Conservation (phyloP, 2,797 vertebrate species). For the Protosalanx chinensis region DNA sequence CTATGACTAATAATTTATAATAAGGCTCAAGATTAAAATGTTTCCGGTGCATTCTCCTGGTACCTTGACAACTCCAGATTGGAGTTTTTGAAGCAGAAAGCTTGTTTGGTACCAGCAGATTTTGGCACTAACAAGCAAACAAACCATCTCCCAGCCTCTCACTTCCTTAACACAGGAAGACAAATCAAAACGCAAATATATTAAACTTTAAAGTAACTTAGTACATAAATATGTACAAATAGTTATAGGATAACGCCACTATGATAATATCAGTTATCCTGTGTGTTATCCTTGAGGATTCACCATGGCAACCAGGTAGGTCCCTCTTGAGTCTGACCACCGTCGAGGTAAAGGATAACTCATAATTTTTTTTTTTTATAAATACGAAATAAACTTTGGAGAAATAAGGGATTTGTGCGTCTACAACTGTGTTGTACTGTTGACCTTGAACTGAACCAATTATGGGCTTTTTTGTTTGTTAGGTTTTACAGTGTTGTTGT, state of each 20-base stretch:
- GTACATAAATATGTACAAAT: constrained; percentile 30
- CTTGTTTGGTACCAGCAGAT: background rate
- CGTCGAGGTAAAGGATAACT: no score
- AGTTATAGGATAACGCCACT: constrained; percentile 10
- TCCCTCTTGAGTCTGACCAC: constrained; percentile 5
- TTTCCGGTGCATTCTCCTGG: constrained; percentile 33
- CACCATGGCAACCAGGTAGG: constrained; percentile 9
- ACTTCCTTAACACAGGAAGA: constrained; percentile 10
- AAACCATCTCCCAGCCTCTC: background rate
- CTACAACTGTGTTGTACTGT: background rate
- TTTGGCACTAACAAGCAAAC: constrained; percentile 38
- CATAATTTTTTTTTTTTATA: no score
- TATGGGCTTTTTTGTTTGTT: no score
- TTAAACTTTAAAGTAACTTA: constrained; percentile 18
- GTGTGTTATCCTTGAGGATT: constrained; percentile 15
- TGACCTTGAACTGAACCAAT: background rate
- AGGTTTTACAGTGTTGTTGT: background rate
- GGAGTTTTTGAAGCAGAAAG: background rate
- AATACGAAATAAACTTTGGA: background rate
- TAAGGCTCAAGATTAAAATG: constrained; percentile 10
- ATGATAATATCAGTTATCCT: background rate
- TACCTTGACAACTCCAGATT: constrained; percentile 10
- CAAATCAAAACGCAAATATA: background rate
- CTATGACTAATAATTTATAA: background rate
- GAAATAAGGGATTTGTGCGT: constrained; percentile 7